phyloP scores from a whole-genome alignment of 2,113 vertebrate species.

The Eudyptes chrysolophus region DNA sequence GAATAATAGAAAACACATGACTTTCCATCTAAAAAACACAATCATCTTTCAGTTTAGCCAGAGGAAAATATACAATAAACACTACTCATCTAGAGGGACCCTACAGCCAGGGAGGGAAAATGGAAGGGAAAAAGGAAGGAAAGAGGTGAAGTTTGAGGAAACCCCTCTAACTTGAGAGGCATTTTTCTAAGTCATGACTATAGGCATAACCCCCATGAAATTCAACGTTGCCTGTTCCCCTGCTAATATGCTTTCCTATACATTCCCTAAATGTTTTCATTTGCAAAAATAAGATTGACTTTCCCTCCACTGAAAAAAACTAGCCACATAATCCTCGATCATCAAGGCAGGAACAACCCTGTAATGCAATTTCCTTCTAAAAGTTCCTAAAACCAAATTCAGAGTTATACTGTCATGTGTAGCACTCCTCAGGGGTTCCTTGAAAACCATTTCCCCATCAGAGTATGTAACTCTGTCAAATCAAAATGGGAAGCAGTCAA shows the following conservation, averaged over 20 bases:
- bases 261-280: background rate
- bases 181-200: background rate
- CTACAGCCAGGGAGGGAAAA: background rate
- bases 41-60: background rate
- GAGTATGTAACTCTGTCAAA: background rate
- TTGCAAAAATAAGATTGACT: background rate
- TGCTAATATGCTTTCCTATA: background rate
- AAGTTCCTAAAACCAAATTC: background rate
- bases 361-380: background rate
- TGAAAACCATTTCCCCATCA: slow-evolving; percentile 2
- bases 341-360: background rate
- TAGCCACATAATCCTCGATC: background rate
- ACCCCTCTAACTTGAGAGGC: background rate
- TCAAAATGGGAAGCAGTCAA: slow-evolving; percentile 5
- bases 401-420: background rate
- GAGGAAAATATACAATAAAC: background rate
- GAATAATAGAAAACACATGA: slow-evolving; percentile 7
- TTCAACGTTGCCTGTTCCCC: background rate
- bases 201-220: background rate
- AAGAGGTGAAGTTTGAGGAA: background rate
- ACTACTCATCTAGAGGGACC: background rate
- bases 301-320: background rate
- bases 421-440: background rate
- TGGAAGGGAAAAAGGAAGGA: background rate
- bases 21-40: background rate